phyloP scores from a whole-genome alignment of 2,797 vertebrate species.

The Gymnoscopelus microlampas region DNA sequence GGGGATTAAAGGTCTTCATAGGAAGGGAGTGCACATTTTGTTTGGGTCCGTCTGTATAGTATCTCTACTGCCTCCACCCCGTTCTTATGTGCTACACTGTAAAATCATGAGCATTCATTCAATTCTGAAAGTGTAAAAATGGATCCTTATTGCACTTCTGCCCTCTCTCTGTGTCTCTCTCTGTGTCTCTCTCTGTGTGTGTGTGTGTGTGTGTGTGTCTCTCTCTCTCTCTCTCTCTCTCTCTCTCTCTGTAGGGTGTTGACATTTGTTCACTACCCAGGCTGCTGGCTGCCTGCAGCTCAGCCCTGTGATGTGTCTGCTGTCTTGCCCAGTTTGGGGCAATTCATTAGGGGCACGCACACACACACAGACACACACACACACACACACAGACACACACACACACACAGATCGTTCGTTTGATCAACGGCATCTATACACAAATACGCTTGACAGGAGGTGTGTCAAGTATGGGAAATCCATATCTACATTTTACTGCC shows the following conservation, averaged over 20 bases:
- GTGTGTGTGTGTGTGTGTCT: not conserved
- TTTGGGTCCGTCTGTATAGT: too few species aligned
- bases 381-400: not conserved
- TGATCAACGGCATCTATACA: not conserved
- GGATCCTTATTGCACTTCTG: not conserved
- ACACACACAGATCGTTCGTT: not conserved
- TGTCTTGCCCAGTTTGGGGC: conserved; percentile 65
- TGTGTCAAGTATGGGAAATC: not conserved
- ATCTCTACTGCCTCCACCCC: too few species aligned
- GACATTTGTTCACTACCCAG: conserved; percentile 78
- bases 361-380: conserved; percentile 23
- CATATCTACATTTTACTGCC: not conserved
- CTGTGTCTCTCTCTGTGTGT: not conserved
- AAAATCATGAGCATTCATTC: too few species aligned
- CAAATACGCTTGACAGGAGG: not conserved
- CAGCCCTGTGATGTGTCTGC: conserved; percentile 75
- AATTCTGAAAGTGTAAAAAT: too few species aligned
- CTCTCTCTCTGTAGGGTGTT: conserved; percentile 42
- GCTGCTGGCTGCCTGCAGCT: conserved; percentile 72
- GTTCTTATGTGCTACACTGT: too few species aligned
- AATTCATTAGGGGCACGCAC: conserved; percentile 65
- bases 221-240: conserved; percentile 14
- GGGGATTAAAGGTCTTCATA: too few species aligned
- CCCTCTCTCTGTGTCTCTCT: not conserved
- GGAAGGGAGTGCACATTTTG: too few species aligned